A percentile compares a stretch with the other conserved stretches of the same genome.
Conservation (phyloP, 2,797 vertebrate genomes). For the Hephaestus fuliginosus region DNA sequence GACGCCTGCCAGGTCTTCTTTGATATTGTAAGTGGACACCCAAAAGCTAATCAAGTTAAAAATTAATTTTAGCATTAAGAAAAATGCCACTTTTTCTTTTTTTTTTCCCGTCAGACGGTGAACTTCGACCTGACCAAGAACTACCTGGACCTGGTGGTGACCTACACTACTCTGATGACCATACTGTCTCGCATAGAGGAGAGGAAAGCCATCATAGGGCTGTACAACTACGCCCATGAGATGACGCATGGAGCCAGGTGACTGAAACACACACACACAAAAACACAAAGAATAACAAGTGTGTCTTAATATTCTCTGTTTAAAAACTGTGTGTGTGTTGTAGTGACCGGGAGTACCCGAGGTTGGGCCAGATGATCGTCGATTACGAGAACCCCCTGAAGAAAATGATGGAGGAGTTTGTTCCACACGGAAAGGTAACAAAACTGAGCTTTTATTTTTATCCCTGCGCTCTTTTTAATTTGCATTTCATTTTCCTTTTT, state of each 20-base stretch:
- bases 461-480: background rate
- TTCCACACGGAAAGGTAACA: constrained; percentile 96
- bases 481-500: background rate
- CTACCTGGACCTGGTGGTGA: constrained; percentile 98
- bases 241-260: constrained; percentile 99
- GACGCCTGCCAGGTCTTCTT: constrained; percentile 99
- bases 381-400: constrained; percentile 99
- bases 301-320: background rate
- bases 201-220: constrained; percentile 97
- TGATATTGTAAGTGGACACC: constrained; percentile 92
- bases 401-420: constrained; percentile 99
- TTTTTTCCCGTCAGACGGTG: constrained; percentile 87
- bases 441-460: background rate
- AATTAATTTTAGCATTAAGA: background rate
- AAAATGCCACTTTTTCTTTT: constrained; percentile 22
- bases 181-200: constrained; percentile 97
- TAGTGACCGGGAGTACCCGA: constrained; percentile 97
- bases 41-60: background rate
- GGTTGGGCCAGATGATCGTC: constrained; percentile 98
- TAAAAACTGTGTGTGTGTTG: constrained; percentile 2
- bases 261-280: constrained; percentile 12
- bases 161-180: constrained; percentile 98
- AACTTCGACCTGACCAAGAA: constrained; percentile 99
- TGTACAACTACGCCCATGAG: constrained; percentile 99
- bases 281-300: background rate